Evolutionary conservation across 2,888 invertebrate genomes (phyloP).

Genomic region (Troilus luridus): DNA sequence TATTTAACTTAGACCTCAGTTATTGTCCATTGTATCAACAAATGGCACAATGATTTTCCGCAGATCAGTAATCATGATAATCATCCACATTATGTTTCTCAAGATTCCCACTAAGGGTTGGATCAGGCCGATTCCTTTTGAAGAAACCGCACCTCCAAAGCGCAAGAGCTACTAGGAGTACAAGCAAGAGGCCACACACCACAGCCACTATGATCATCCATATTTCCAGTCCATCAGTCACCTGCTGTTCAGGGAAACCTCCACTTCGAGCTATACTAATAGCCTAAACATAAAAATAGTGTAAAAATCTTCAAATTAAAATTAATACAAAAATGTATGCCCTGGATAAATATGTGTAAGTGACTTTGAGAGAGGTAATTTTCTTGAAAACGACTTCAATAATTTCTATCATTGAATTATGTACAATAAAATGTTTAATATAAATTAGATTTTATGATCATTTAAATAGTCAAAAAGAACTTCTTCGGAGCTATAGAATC

Average conservation of each 20-base stretch:
- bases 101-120: slow-evolving; percentile 83
- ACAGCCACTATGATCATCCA: slow-evolving; percentile 92
- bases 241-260: slow-evolving; percentile 81
- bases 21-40: not conserved
- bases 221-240: slow-evolving; percentile 81
- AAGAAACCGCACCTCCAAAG: slow-evolving; percentile 91
- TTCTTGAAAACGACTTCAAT: too few species aligned
- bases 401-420: too few species aligned
- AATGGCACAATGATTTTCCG: not conserved
- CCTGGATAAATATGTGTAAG: not conserved
- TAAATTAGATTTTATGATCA: too few species aligned
- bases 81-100: slow-evolving; percentile 77
- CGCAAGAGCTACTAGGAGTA: slow-evolving; percentile 83
- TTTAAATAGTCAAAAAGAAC: too few species aligned
- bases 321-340: too few species aligned
- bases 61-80: slow-evolving; percentile 64
- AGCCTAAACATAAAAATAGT: slow-evolving; percentile 73
- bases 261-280: slow-evolving; percentile 85
- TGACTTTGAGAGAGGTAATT: too few species aligned
- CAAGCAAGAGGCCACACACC: slow-evolving; percentile 84
- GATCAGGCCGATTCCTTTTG: slow-evolving; percentile 87
- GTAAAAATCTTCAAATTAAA: too few species aligned
- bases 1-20: not conserved
- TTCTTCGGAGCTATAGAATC: too few species aligned
- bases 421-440: too few species aligned